Evolutionary conservation across 2,113 vertebrate species (phyloP), one percentile per base, ranked within the genome.

Genomic region (Amblyornis subalaris): DNA sequence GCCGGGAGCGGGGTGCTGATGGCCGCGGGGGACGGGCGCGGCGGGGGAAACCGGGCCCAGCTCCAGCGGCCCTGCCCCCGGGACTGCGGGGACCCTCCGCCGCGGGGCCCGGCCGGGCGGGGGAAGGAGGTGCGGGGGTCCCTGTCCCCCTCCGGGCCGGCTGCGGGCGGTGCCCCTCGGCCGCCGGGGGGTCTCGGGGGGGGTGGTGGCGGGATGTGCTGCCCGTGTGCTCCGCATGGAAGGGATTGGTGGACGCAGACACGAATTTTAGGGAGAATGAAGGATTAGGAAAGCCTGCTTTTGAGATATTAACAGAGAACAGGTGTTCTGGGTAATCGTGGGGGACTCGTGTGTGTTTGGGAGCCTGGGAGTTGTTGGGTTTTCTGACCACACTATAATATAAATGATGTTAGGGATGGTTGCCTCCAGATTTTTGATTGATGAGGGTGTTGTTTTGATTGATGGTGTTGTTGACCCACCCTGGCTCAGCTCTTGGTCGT

Each of bases 161-260:
- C 57, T 11, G 66, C 50, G 35, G 76, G 50, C 45, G 8, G 47
- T 9, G 78, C n/a, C 48, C 26, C 51, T 20, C 16, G 22, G 35
- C 44, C 36, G 36, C 29, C 65, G 54, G 29, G 18, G 33, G 48
- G 5, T 47, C 31, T 38, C 33, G 0, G 33, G 0, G 31, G 18
- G 6, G 9, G 25, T 0, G 19, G 28, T 10, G 62, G 4, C 3
- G 18, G 21, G 3, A 12, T 3, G 40, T 8, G 64, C 2, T 9
- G 29, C 20, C 40, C 5, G 8, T 8, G 75, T 14, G 50, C 21
- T 55, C 51, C 50, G 0, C 55, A 5, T 2, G 6, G 26, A 10
- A 64, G 57, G 6, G 51, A 1, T 0, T 31, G 15, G 24, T 8
- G 35, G 7, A 2, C 31, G 16, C 4, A 1, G 24, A 14, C 40